These are phyloP conservation scores for Eublepharis macularius DNA, from an alignment of 2,113 vertebrate genomes.

Conservation along the genomic window DNA sequence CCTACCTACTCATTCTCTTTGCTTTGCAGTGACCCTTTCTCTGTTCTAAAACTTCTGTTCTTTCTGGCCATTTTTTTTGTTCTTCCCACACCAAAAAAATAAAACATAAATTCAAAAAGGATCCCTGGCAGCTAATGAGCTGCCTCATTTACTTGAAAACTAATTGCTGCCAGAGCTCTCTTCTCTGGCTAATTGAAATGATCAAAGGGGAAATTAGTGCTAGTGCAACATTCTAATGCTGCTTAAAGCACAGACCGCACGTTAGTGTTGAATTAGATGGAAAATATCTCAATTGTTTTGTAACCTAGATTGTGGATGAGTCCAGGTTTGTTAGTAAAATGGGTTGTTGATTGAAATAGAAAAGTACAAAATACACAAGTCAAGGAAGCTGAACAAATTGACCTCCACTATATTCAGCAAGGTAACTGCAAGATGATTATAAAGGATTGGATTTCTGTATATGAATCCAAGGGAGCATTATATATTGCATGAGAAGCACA, in stretches of 20 bases:
- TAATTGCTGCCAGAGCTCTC: slow-evolving; percentile 29
- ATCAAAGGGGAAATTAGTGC: slow-evolving; percentile 28
- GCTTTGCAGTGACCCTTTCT: not conserved
- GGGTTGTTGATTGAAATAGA: not conserved
- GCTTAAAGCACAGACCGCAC: not conserved
- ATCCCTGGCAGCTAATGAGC: not conserved
- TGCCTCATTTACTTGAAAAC: slow-evolving; percentile 22
- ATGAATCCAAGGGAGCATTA: not conserved
- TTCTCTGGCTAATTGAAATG: slow-evolving; percentile 12
- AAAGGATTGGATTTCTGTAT: not conserved
- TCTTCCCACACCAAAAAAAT: slow-evolving; percentile 5
- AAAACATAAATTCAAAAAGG: slow-evolving; percentile 29
- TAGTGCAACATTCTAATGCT: not conserved
- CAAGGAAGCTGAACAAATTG: not conserved
- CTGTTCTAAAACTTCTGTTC: not conserved
- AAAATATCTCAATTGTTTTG: not conserved
- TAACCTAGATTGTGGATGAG: not conserved
- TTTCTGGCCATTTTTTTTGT: slow-evolving; percentile 6
- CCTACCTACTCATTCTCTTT: not conserved
- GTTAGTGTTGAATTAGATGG: not conserved
- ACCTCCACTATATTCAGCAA: not conserved
- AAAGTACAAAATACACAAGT: not conserved
- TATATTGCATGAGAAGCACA: not conserved
- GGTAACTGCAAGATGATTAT: not conserved
- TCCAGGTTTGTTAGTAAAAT: not conserved